These are phyloP conservation scores for Ormyrus rosae DNA, from an alignment of 2,888 invertebrate species.

Conservation along the genomic window DNA sequence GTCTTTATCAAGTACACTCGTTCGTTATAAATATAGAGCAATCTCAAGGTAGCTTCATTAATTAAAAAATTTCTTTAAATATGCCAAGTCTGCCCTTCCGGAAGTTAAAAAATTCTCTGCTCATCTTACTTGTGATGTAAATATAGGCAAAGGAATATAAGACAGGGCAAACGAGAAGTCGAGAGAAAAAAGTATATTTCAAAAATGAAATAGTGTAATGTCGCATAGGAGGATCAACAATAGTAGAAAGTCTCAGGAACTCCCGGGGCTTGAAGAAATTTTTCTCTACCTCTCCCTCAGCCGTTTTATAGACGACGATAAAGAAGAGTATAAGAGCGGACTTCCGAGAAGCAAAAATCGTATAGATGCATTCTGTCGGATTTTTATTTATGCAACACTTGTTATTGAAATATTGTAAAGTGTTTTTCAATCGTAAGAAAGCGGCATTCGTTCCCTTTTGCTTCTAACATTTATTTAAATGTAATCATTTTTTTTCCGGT, in stretches of 20 bases:
- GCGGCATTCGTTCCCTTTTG: no score
- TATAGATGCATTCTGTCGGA: neutral
- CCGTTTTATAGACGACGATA: constrained; percentile 36
- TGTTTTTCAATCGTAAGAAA: no score
- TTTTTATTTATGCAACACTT: constrained; percentile 27
- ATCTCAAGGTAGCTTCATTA: no score
- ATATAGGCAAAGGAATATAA: neutral
- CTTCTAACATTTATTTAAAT: no score
- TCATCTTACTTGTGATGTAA: neutral
- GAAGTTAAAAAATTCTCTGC: constrained; percentile 1
- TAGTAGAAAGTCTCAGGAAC: neutral
- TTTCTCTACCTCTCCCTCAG: neutral
- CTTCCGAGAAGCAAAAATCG: neutral
- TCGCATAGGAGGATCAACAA: constrained; percentile 24
- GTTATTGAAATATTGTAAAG: constrained; percentile 1
- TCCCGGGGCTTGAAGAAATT: neutral
- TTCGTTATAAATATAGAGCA: neutral
- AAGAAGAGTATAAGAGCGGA: constrained; percentile 23
- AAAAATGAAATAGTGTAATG: constrained; percentile 15
- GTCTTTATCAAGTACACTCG: neutral
- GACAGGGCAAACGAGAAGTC: neutral
- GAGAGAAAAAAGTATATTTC: constrained; percentile 29
- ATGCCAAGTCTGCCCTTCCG: neutral
- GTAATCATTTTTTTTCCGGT: no score
- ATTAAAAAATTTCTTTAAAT: no score